phyloP scores from a whole-genome alignment of 2,113 vertebrate species.

The Osmerus mordax region DNA sequence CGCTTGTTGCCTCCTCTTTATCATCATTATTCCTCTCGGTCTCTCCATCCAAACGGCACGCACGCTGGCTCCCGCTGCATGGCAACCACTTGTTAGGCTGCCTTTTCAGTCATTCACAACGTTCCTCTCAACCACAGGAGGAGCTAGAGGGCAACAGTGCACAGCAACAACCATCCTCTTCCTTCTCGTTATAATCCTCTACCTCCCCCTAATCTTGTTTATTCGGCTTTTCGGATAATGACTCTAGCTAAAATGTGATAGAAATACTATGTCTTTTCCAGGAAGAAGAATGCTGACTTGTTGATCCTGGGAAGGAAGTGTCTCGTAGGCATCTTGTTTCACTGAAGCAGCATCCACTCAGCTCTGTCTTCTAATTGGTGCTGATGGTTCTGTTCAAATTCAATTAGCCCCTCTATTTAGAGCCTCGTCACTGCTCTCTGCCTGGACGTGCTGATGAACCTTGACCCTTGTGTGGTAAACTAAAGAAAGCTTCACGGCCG shows the following conservation, averaged over 20 bases:
- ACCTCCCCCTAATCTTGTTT: slow-evolving; percentile 22
- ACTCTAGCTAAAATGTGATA: slow-evolving; percentile 46
- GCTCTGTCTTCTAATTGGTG: slow-evolving; percentile 52
- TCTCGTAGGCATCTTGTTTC: slow-evolving; percentile 54
- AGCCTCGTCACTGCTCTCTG: slow-evolving; percentile 30
- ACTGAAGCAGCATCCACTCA: slow-evolving; percentile 44
- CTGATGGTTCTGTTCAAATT: slow-evolving; percentile 51
- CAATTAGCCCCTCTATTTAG: slow-evolving; percentile 45
- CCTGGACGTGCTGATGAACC: not conserved
- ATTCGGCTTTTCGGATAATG: slow-evolving; percentile 43
- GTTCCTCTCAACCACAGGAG: slow-evolving; percentile 35
- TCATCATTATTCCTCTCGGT: slow-evolving; percentile 72
- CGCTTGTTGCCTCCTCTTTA: slow-evolving; percentile 66
- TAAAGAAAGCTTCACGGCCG: slow-evolving; percentile 9
- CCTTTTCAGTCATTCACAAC: slow-evolving; percentile 60
- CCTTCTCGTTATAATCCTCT: not conserved
- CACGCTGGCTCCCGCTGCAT: slow-evolving; percentile 65
- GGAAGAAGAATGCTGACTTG: slow-evolving; percentile 44
- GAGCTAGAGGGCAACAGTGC: slow-evolving; percentile 41
- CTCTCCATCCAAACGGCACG: slow-evolving; percentile 57
- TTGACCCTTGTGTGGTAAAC: not conserved
- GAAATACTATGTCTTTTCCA: slow-evolving; percentile 33
- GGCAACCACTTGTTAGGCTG: slow-evolving; percentile 74
- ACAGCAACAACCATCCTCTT: slow-evolving; percentile 26
- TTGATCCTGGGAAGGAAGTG: slow-evolving; percentile 28